A percentile compares a stretch with the other conserved stretches of the same genome.
phyloP scores from a whole-genome alignment of 2,797 vertebrate genomes.

The Psittacula echo region DNA sequence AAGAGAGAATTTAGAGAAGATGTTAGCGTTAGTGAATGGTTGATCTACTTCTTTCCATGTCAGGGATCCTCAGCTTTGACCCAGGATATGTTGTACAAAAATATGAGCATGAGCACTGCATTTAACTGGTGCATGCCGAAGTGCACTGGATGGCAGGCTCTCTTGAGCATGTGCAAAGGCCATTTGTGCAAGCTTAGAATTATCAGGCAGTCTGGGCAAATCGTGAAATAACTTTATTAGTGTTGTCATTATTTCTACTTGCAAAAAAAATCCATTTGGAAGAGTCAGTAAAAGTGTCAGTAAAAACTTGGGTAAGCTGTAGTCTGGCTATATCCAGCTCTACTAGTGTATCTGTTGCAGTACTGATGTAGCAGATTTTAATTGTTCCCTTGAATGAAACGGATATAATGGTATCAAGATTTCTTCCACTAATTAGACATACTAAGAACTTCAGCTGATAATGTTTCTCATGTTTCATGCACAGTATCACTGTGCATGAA shows the following conservation, averaged over 20 bases:
- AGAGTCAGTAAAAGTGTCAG: neutral
- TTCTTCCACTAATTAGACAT: conserved; percentile 7
- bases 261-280: neutral
- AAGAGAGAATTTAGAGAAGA: neutral
- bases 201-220: neutral
- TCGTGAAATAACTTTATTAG: neutral
- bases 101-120: rapidly evolving
- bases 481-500: neutral
- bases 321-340: neutral
- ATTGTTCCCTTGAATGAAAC: conserved; percentile 16
- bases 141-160: neutral
- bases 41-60: neutral
- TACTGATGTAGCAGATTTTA: neutral
- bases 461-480: neutral
- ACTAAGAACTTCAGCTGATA: neutral
- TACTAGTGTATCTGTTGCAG: neutral
- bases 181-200: neutral
- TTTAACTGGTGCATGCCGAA: neutral
- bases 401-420: neutral
- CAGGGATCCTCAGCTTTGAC: neutral
- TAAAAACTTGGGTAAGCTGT: neutral
- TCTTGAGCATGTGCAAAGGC: neutral
- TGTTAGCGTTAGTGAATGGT: neutral
- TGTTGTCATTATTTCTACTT: neutral
- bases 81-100: neutral